phyloP scores from a whole-genome alignment of 1,140 invertebrate species.

The Holotrichia oblita region DNA sequence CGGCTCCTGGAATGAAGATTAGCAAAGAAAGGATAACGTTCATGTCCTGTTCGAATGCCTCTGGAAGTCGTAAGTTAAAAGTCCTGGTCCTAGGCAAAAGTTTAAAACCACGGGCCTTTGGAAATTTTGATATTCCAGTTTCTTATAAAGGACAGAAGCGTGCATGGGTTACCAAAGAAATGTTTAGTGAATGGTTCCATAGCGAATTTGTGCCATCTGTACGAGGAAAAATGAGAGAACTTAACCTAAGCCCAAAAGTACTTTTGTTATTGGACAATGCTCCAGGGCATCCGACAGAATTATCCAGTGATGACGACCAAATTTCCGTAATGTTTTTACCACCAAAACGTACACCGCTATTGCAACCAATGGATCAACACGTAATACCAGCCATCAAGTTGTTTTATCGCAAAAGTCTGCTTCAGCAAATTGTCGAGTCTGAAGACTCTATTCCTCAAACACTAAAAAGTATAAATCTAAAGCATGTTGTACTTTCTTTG shows the following conservation, averaged over 20 bases:
- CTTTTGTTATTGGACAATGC: neutral
- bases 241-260: neutral
- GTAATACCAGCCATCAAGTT: slow-evolving; percentile 1
- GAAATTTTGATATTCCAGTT: neutral
- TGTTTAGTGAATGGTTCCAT: neutral
- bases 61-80: too few species aligned
- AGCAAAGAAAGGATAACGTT: too few species aligned
- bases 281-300: neutral
- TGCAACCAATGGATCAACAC: slow-evolving; percentile 27
- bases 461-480: too few species aligned
- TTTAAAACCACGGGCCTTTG: too few species aligned
- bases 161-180: neutral
- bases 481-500: too few species aligned
- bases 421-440: too few species aligned
- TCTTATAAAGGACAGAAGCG: neutral
- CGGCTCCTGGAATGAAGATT: too few species aligned
- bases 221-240: neutral
- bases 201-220: neutral
- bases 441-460: too few species aligned
- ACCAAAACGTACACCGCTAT: neutral
- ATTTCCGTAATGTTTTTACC: slow-evolving; percentile 9
- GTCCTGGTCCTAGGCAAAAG: too few species aligned
- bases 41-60: too few species aligned
- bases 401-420: neutral
- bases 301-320: neutral